Evolutionary conservation across 2,888 invertebrate species (phyloP), one percentile per base, ranked within the genome.

Genomic region (Dasysyrphus albostriatus): DNA sequence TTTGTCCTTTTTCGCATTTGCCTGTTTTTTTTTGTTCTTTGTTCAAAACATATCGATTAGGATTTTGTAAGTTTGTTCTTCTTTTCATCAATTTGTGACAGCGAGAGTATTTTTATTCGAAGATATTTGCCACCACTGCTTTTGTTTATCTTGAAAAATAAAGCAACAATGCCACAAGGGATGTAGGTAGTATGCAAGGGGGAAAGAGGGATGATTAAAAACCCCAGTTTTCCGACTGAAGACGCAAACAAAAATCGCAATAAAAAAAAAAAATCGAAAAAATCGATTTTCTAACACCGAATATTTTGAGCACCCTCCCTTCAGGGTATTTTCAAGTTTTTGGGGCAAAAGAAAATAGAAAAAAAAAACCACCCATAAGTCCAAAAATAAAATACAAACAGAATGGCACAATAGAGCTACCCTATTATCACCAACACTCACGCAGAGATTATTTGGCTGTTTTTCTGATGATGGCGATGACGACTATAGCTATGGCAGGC

Each of bases 341-440:
- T 29, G 65, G 65, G 65, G 49, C 56, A 59, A 58, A 44, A 8
- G 16, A 37, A 56, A 54, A 61, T 19, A 51, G 19, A 65, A 65
- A 79, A 73, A 56, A 63, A 73, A 79, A 65, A 12, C 12, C n/a
- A 80, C 63, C 39, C 63, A 44, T 65, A 49, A 80, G 72, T 59
- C 75, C 79, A 67, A 84, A 80, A 79, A 67, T 70, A 65, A 80
- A 75, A 74, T 78, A 79, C 79, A 70, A 69, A 78, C 67, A 70
- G 9, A 56, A 79, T 37, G 61, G 14, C 72, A 80, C 29, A 59
- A 37, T 14, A 39, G 65, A 75, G 77, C 82, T 69, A 78, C 82
- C 85, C 85, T 74, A 82, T 87, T 87, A 87, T 76, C 82, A 87
- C 85, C 77, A 87, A 87, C 82, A 78, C 85, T 85, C 82, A 74